Base-by-base conservation (phyloP, 1,140 invertebrate species). In the Cepaea nemoralis region DNA sequence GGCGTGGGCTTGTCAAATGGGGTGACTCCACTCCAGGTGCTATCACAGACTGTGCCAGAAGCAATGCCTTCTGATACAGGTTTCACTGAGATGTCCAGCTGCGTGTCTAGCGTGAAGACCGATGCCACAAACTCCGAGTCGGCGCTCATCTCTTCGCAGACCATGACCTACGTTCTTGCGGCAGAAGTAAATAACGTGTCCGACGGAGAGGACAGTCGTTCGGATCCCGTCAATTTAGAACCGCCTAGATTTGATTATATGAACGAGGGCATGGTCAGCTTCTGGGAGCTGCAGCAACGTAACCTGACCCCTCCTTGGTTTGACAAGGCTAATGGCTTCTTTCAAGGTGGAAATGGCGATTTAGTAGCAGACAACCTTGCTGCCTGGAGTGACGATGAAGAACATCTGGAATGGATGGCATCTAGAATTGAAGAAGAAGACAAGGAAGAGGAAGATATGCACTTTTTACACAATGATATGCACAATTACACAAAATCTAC, bases 31-130 rank as follows among this genome's bases (percentile, higher is more conserved):
- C n/a, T 63, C n/a, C 33, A 16, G 27, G 59, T 63, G 1, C 27
- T 6, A 31, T 63, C 59, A 2, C 59, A 63, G 22, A 31, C 59
- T 63, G 59, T 63, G 3, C 2, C 59, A 63, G 59, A 63, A 6
- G 27, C 27, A 1, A 27, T 63, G n/a, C 27, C n/a, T 6, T 63
- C 59, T 27, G 59, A 63, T 31, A 63, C 59, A 5, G 59, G 59
- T 16, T 63, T 63, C 59, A 63, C 59, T 2, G 59, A 63, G 59
- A 27, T 63, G 59, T 63, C 59, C 59, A 63, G 59, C 59, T 63
- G 59, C n/a, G 33, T 63, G n/a, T 63, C 59, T 27, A 63, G 59
- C 59, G 5, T 31, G 1, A 63, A 63, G 59, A 63, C 59, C 10
- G 59, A 63, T 31, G n/a, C 16, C n/a, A 63, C 59, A 31, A 5